A percentile compares a stretch with the other conserved stretches of the same genome.
phyloP scores from a whole-genome alignment of 2,113 vertebrate species.

The Sylvia atricapilla region DNA sequence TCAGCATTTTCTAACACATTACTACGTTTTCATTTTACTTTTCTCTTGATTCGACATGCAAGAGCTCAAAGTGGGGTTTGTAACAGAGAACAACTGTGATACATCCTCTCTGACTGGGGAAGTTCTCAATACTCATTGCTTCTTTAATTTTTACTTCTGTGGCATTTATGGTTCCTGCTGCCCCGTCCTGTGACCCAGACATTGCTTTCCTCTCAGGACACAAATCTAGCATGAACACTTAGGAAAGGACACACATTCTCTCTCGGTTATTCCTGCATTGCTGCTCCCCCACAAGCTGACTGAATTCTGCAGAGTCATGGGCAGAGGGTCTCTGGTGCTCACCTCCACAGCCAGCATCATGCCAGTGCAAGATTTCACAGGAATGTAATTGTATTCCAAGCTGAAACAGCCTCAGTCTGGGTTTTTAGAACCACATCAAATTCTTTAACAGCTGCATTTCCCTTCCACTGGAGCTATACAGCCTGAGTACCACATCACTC shows the following conservation, averaged over 20 bases:
- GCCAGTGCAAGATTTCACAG: neutral
- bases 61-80: neutral
- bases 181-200: neutral
- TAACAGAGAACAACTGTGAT: neutral
- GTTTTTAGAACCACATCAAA: neutral
- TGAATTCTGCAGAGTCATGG: neutral
- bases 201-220: neutral
- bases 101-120: neutral
- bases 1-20: neutral
- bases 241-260: rapidly evolving
- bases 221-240: neutral
- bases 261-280: neutral
- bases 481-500: neutral
- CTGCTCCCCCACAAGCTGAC: neutral
- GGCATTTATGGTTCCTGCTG: neutral
- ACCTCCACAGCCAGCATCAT: neutral
- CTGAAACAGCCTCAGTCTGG: neutral
- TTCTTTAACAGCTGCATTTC: neutral
- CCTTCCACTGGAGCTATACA: neutral
- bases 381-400: neutral
- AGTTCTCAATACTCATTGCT: neutral
- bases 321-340: neutral
- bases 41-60: neutral
- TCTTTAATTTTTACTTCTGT: neutral
- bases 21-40: neutral